Percentiles rank a stretch among this genome's conserved stretches.
Evolutionary conservation across 1,140 invertebrate species (phyloP).

Genomic region (Centruroides sculpturatus): DNA sequence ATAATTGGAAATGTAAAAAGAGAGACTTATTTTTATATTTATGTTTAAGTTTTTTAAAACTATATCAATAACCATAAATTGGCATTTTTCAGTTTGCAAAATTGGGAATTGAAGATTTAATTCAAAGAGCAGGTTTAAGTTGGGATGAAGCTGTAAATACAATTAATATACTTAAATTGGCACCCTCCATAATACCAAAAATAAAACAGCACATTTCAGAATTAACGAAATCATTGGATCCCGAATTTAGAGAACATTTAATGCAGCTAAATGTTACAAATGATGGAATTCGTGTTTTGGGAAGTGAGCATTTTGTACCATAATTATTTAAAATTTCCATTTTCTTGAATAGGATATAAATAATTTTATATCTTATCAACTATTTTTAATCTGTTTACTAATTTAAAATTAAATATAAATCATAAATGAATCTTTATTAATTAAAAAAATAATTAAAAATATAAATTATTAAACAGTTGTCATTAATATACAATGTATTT

Average conservation of each 20-base stretch:
- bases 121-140: constrained; percentile 10
- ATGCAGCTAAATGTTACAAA: constrained; percentile 2
- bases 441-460: too few species aligned
- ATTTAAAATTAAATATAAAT: too few species aligned
- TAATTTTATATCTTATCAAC: too few species aligned
- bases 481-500: not conserved
- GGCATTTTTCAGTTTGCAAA: constrained; percentile 9
- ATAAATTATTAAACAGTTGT: too few species aligned
- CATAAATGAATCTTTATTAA: too few species aligned
- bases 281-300: constrained; percentile 9
- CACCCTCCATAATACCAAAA: constrained; percentile 10
- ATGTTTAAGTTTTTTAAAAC: too few species aligned
- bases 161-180: constrained; percentile 7
- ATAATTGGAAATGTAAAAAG: constrained; percentile 7
- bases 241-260: constrained; percentile 7
- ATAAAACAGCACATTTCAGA: constrained; percentile 10
- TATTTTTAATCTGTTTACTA: too few species aligned
- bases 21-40: too few species aligned
- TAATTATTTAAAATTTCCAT: too few species aligned
- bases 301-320: constrained; percentile 7
- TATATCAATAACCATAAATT: too few species aligned
- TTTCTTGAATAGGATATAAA: too few species aligned
- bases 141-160: constrained; percentile 6
- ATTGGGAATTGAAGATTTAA: constrained; percentile 12
- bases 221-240: constrained; percentile 8